Evolutionary conservation across 2,797 vertebrate species (phyloP), one percentile per base, ranked within the genome.

Genomic region (Alauda arvensis): DNA sequence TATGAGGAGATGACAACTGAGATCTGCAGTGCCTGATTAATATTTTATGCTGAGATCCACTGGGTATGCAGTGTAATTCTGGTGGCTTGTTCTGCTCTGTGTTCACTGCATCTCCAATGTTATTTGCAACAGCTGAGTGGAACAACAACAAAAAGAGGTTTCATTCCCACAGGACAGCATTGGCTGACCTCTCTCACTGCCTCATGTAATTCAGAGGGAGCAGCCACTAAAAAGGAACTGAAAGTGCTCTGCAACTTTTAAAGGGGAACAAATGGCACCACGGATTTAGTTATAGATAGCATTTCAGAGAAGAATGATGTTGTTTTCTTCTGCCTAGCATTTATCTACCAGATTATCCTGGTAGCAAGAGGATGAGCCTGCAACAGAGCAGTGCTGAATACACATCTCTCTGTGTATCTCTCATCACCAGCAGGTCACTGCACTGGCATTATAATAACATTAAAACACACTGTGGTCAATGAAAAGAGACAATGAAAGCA

Each of bases 11-110:
- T 84, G 92, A 93, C 96, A 95, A 93, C 89, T 90, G 95, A 91
- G 96, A 96, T 96, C 96, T 93, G 89, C 94, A 93, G 88, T 95
- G 90, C 92, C 94, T 95, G 95, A 96, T 98, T 85, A 96, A 97
- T 97, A 94, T 96, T 97, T 97, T 83, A 97, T 96, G 93, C 66
- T 69, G 78, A 31, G 94, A 97, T 96, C 96, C 95, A 89, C 94
- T 91, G 96, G 95, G 94, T 88, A 91, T 78, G 89, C 89, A 2
- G 92, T 81, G 95, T 83, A 91, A 93, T 93, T 91, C 93, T 93
- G 93, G 91, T 87, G 90, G 76, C 92, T 91, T 88, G 91, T 83
- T 89, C 87, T 81, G 57, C 79, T 94, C 92, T 28, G 72, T 66
- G 43, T 83, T 77, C 4, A 0, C 89, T 87, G 89, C 89, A 94